These are phyloP conservation scores for Mobula hypostoma DNA, from an alignment of 2,113 vertebrate genomes.

Conservation along the genomic window DNA sequence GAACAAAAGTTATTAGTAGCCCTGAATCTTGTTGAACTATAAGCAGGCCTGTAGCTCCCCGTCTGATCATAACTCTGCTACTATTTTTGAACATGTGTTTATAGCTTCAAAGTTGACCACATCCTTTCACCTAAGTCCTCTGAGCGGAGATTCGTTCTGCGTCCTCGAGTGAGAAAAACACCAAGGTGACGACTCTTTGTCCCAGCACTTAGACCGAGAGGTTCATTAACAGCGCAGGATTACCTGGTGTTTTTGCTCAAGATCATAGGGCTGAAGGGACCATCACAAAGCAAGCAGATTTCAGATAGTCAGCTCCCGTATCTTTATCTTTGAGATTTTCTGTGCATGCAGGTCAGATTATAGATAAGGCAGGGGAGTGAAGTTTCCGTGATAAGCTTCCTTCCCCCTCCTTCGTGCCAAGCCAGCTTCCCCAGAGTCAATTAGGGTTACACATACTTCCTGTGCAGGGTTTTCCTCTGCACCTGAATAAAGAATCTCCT, in stretches of 20 bases:
- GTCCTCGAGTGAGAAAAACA: constrained; percentile 15
- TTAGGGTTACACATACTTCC: background rate
- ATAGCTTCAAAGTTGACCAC: constrained; percentile 12
- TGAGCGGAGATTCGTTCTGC: background rate
- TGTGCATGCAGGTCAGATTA: constrained; percentile 16
- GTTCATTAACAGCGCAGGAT: background rate
- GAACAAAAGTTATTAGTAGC: background rate
- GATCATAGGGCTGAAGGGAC: background rate
- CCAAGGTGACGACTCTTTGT: background rate
- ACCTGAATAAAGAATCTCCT: background rate
- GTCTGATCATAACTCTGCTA: background rate
- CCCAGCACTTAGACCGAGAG: background rate
- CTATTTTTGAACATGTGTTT: constrained; percentile 4
- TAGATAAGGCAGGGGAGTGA: background rate
- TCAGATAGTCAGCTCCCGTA: background rate
- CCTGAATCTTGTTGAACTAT: background rate
- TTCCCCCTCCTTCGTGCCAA: background rate
- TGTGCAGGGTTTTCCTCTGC: background rate
- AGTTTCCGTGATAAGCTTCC: constrained; percentile 15
- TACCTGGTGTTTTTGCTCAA: background rate
- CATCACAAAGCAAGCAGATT: background rate
- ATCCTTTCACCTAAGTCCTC: constrained; percentile 5
- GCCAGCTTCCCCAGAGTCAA: background rate
- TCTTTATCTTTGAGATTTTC: background rate
- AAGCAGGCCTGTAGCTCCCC: background rate